These are phyloP conservation scores for Drosophila prolongata DNA, from an alignment of 2,888 invertebrate species.

Conservation along the genomic window DNA sequence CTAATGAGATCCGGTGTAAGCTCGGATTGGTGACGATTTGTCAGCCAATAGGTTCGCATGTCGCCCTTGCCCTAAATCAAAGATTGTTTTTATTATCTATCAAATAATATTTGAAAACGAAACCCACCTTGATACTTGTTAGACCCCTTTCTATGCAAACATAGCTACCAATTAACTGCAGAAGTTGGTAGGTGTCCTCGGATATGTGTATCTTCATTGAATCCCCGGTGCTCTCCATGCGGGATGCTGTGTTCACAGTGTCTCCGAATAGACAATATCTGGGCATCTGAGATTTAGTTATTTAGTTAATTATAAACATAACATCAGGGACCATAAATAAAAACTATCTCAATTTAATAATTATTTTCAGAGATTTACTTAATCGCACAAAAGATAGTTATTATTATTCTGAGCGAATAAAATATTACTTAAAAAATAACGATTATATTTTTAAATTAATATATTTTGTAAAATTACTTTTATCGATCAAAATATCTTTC, in stretches of 20 bases:
- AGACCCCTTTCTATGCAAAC: constrained; percentile 90
- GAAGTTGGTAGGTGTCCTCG: constrained; percentile 88
- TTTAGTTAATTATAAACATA: too few species aligned
- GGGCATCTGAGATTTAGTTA: constrained; percentile 86
- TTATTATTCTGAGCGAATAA: too few species aligned
- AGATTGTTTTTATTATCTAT: neutral
- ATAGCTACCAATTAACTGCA: constrained; percentile 90
- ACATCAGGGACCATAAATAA: too few species aligned
- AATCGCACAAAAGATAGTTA: too few species aligned
- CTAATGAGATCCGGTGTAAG: constrained; percentile 81
- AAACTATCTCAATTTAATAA: too few species aligned
- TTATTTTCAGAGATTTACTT: too few species aligned
- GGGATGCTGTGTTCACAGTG: constrained; percentile 92
- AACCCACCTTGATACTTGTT: constrained; percentile 89
- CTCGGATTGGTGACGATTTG: constrained; percentile 86
- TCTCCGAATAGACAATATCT: constrained; percentile 93
- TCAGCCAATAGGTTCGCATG: constrained; percentile 95
- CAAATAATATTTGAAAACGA: accelerated
- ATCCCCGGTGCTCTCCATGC: constrained; percentile 91
- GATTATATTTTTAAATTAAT: too few species aligned
- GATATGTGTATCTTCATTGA: constrained; percentile 92
- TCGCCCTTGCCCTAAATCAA: constrained; percentile 91
- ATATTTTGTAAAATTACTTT: too few species aligned
- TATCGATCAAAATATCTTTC: too few species aligned
- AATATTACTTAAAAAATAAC: too few species aligned